Evolutionary conservation across 2,797 vertebrate species (phyloP), one percentile per base, ranked within the genome.

Genomic region (Acrossocheilus wenchowensis): DNA sequence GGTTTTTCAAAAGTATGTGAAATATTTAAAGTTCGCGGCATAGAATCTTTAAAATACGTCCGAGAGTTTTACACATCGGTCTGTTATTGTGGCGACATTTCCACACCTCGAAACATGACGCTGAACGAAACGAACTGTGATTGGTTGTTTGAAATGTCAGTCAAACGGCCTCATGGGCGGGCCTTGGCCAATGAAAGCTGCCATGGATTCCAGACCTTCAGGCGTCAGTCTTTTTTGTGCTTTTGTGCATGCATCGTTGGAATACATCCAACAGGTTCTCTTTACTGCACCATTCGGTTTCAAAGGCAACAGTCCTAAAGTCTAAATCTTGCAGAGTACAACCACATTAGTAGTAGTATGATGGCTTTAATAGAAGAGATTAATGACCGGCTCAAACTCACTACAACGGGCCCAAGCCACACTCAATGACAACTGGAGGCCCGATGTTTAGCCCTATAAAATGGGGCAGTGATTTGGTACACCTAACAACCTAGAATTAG

Each of bases 341-440:
- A 81, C 66, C 54, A 39, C 92, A 89, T 89, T 89, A 88, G 48
- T 60, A 30, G 41, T 26, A 78, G 90, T 62, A 82, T 6, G 81
- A 88, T 93, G 93, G 94, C 95, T 95, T 95, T 94, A 93, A 95
- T 89, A 92, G 86, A 92, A 95, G 91, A 91, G 94, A 91, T 93
- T 92, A 92, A 94, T 92, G 87, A 91, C 62, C 83, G 93, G 94
- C 72, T 90, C 90, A 66, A 62, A 89, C 92, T 92, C 89, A 91
- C 88, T 93, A 89, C 90, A 93, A 93, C 86, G 91, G 88, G 81
- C 93, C 89, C 91, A 91, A 93, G 93, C 89, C 92, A 93, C 92
- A 91, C 94, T 95, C 93, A 93, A 90, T 93, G 92, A 93, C 91
- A 91, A 94, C 34, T 43, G 78, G 66, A 57, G 36, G 75, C 88